phyloP scores from a whole-genome alignment of 2,113 vertebrate species.

The Elgaria multicarinata region DNA sequence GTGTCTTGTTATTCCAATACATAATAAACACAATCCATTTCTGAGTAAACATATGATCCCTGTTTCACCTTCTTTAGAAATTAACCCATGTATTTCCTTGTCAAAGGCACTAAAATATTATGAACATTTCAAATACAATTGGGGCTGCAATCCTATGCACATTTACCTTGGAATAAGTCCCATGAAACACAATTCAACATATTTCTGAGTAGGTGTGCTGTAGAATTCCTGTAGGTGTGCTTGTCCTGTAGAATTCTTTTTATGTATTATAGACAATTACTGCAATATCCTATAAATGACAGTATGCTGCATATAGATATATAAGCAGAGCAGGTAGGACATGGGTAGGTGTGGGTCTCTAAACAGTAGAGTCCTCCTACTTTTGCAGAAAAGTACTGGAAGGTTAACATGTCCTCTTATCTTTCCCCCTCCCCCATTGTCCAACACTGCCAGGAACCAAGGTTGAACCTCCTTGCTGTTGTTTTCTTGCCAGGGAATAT shows the following conservation, averaged over 20 bases:
- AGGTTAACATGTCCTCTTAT: neutral
- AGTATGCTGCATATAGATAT: neutral
- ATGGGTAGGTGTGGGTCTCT: neutral
- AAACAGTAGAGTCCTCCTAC: neutral
- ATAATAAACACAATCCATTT: neutral
- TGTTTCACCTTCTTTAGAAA: neutral
- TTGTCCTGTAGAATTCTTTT: too few species aligned
- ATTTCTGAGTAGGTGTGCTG: too few species aligned
- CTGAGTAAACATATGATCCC: neutral
- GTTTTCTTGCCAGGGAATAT: neutral
- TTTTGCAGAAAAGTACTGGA: neutral
- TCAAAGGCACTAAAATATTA: neutral
- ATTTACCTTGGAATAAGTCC: too few species aligned
- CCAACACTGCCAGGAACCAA: neutral
- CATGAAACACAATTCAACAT: too few species aligned
- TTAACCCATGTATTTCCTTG: neutral
- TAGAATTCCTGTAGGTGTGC: too few species aligned
- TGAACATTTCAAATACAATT: neutral
- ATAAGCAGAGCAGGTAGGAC: neutral
- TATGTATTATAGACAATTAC: neutral
- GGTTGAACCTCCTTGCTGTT: too few species aligned
- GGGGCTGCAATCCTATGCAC: too few species aligned
- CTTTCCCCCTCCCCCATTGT: neutral
- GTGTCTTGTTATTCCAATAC: neutral
- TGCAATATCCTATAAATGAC: neutral